Evolutionary conservation across 1,140 invertebrate species (phyloP), one percentile per base, ranked within the genome.

Genomic region (Planococcus citri): DNA sequence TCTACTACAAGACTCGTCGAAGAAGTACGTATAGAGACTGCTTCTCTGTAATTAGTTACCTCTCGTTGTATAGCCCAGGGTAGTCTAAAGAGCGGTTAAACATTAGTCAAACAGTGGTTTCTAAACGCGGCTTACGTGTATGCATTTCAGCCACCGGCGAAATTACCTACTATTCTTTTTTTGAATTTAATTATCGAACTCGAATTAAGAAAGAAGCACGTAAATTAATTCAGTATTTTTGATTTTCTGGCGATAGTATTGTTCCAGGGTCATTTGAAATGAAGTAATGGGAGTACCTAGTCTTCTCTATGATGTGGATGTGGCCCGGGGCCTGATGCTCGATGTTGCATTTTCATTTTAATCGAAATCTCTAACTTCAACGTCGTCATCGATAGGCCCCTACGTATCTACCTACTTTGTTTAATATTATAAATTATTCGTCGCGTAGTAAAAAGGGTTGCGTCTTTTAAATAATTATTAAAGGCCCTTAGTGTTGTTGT

Each of bases 11-110:
- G 60, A 64, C 60, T 27, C 4, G 60, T 9, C 6, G 57, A 37
- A 60, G n/a, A n/a, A n/a, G n/a, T n/a, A n/a, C n/a, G n/a, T n/a
- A n/a, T n/a, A n/a, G 60, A 64, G 22, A 27, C 60, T 25, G 60
- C 60, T 64, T 64, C 60, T 64, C 60, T 64, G 60, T 64, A 64
- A 64, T 64, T 64, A 64, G 60, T 64, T 64, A 64, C 60, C 17
- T 64, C n/a, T n/a, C 8, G 33, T 60, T 3, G 60, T 64, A 64
- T 64, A 64, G 22, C 60, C 60, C 25, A 24, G 60, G 25, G 60
- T 24, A 64, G 21, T 25, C 10, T 25, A 64, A 27, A 27, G 60
- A 64, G 60, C 60, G 60, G 60, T 64, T 64, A 64, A 58, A 12
- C 60, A 64, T 64, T 27, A 24, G 60, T 64, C 60, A 58, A 58